phyloP scores from a whole-genome alignment of 2,797 vertebrate species.

The Pelodytes ibericus region DNA sequence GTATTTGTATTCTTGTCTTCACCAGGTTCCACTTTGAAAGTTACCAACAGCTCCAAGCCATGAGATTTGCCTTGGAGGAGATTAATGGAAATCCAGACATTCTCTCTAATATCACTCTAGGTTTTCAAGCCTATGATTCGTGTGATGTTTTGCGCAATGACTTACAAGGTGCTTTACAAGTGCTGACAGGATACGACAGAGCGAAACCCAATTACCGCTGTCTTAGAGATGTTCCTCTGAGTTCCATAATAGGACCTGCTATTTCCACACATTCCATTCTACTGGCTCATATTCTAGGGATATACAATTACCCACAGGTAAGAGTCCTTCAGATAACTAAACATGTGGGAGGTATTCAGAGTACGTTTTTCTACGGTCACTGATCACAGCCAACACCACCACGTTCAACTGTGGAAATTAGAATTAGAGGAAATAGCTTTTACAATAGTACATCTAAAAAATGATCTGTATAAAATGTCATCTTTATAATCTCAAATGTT shows the following conservation, averaged over 20 bases:
- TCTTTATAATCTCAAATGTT: too few relatives aligned
- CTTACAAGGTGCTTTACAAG: conserved; percentile 26
- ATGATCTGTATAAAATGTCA: too few relatives aligned
- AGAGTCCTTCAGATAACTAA: too few relatives aligned
- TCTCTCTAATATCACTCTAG: conserved; percentile 29
- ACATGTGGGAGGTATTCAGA: too few relatives aligned
- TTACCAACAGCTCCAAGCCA: conserved; percentile 29
- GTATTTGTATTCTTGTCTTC: too few relatives aligned
- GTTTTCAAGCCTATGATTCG: conserved; percentile 34
- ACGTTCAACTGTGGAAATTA: too few relatives aligned
- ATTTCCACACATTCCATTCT: conserved; percentile 29
- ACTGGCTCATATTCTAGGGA: conserved; percentile 30
- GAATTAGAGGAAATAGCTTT: too few relatives aligned
- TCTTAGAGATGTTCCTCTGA: neutral
- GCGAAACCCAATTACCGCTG: conserved; percentile 30
- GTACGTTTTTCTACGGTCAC: too few relatives aligned
- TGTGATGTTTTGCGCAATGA: conserved; percentile 22
- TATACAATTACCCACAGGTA: conserved; percentile 43
- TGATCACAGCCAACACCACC: too few relatives aligned
- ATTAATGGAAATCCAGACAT: conserved; percentile 22
- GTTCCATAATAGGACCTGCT: conserved; percentile 17
- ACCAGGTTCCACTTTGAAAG: conserved; percentile 21
- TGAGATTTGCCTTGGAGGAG: conserved; percentile 30
- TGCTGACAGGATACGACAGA: neutral
- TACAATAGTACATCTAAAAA: too few relatives aligned